These are phyloP conservation scores for Limnephilus auricula DNA, from an alignment of 2,888 invertebrate genomes.

Conservation along the genomic window DNA sequence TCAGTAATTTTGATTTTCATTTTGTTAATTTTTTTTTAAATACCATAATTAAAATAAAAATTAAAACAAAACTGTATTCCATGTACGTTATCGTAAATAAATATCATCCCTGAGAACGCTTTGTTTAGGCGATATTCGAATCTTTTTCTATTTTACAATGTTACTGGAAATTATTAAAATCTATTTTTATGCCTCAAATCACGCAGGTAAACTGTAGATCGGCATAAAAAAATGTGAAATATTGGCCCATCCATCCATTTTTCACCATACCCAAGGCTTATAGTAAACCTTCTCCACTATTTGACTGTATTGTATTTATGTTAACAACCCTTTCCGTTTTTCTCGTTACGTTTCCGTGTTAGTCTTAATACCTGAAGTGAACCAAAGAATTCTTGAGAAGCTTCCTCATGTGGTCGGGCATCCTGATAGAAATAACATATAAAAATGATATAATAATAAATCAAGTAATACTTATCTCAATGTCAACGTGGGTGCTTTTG, in stretches of 20 bases:
- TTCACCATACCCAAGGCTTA: background rate
- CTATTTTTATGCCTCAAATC: background rate
- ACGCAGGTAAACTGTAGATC: background rate
- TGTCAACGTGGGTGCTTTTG: no score
- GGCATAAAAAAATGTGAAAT: background rate
- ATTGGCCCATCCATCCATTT: slow-evolving; percentile 3
- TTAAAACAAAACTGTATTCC: no score
- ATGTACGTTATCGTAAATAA: background rate
- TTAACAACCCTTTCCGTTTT: slow-evolving; percentile 57
- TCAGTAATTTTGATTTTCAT: no score
- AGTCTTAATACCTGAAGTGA: slow-evolving; percentile 16
- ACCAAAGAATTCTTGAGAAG: background rate
- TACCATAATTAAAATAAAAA: no score
- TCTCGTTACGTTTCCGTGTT: slow-evolving; percentile 6
- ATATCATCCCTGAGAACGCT: background rate
- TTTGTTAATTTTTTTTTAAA: no score
- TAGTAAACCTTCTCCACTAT: slow-evolving; percentile 49
- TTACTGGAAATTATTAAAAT: background rate
- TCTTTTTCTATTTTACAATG: background rate
- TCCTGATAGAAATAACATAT: background rate
- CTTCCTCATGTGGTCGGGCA: background rate
- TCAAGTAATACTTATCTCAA: no score
- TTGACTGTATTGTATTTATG: slow-evolving; percentile 62
- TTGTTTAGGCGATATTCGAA: background rate
- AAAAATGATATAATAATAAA: background rate